These are phyloP conservation scores for Nematolebias whitei DNA, from an alignment of 2,113 vertebrate species.

Conservation along the genomic window DNA sequence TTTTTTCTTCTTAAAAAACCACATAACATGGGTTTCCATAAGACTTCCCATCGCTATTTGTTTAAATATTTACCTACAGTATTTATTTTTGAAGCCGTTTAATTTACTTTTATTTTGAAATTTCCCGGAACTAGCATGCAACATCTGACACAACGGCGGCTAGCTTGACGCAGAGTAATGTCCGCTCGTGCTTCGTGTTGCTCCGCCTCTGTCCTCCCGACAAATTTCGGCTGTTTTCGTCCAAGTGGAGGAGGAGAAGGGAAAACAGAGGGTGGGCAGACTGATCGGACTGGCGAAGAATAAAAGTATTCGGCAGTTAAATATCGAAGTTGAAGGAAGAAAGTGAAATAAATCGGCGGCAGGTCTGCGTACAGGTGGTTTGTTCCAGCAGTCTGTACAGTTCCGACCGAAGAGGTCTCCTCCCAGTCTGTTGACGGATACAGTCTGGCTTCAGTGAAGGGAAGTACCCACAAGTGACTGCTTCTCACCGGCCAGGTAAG, in stretches of 20 bases:
- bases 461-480: constrained; percentile 43
- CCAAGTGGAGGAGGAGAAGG: constrained; percentile 47
- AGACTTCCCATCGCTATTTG: too few relatives aligned
- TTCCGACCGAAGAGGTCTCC: constrained; percentile 67
- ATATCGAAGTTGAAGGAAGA: constrained; percentile 9
- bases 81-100: not conserved
- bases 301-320: constrained; percentile 40
- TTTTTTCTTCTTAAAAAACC: too few relatives aligned
- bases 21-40: too few relatives aligned
- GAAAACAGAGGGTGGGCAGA: constrained; percentile 17
- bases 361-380: constrained; percentile 18
- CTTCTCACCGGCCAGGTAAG: constrained; percentile 67
- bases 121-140: constrained; percentile 8
- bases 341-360: constrained; percentile 19
- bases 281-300: not conserved
- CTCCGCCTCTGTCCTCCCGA: constrained; percentile 51
- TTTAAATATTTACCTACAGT: not conserved
- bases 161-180: not conserved
- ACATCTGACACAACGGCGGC: not conserved
- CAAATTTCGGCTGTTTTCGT: constrained; percentile 56
- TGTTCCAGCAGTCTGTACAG: constrained; percentile 22
- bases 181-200: constrained; percentile 13
- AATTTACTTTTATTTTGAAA: constrained; percentile 53
- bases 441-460: constrained; percentile 46
- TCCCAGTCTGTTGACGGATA: constrained; percentile 74